Evolutionary conservation across 2,797 vertebrate species (phyloP).

Genomic region (Loriculus beryllinus): DNA sequence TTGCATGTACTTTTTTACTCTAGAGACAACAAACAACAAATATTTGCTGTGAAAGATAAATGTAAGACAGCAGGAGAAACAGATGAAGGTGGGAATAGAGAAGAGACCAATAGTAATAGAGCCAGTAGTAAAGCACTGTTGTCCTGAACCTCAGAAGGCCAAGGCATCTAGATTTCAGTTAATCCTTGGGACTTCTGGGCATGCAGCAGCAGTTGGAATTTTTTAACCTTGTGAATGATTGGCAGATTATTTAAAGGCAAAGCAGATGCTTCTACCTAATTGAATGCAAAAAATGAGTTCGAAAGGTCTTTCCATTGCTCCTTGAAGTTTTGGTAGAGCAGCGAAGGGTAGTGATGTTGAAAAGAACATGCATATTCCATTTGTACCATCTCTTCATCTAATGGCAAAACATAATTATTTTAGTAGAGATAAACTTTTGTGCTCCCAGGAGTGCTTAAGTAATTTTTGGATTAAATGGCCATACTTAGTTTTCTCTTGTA

Average conservation of each 20-base stretch:
- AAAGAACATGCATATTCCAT: constrained; percentile 61
- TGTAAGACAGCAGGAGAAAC: background rate
- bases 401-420: constrained; percentile 48
- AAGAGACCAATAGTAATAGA: background rate
- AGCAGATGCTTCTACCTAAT: constrained; percentile 18
- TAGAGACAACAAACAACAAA: background rate
- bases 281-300: constrained; percentile 36
- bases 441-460: constrained; percentile 75
- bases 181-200: background rate
- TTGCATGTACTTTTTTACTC: background rate
- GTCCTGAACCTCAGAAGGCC: background rate
- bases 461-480: constrained; percentile 73
- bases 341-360: constrained; percentile 29
- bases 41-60: background rate
- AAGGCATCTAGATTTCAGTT: background rate
- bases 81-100: background rate
- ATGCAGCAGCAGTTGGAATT: background rate
- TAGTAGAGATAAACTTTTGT: constrained; percentile 32
- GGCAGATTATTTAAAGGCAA: constrained; percentile 47
- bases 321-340: constrained; percentile 29
- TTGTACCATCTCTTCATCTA: constrained; percentile 32
- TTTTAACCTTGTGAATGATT: constrained; percentile 16
- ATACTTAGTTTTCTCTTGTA: constrained; percentile 73
- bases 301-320: constrained; percentile 16
- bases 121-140: background rate